Evolutionary conservation across 2,797 vertebrate genomes (phyloP).

Genomic region (Sebastes wilsoni): DNA sequence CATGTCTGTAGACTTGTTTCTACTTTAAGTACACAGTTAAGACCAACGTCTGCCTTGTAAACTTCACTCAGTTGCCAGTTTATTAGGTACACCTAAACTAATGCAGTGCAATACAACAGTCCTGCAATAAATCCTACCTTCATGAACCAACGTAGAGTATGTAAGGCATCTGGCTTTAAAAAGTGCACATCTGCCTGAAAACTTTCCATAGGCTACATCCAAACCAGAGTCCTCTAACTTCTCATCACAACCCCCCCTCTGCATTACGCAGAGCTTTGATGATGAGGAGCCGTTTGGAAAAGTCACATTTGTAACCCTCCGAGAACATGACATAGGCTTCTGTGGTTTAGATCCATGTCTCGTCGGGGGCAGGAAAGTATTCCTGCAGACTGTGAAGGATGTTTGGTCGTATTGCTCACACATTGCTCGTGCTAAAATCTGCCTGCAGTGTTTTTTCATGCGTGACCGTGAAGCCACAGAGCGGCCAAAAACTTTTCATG

Average conservation of each 20-base stretch:
- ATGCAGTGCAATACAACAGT: not conserved
- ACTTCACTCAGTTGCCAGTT: not conserved
- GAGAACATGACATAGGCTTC: constrained; percentile 37
- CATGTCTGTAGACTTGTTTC: not conserved
- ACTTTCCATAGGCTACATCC: constrained; percentile 15
- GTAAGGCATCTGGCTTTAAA: constrained; percentile 24
- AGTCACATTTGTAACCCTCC: constrained; percentile 33
- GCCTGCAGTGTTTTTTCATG: constrained; percentile 4
- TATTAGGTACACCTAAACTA: not conserved
- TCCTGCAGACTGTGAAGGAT: constrained; percentile 1
- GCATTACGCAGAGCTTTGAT: constrained; percentile 27
- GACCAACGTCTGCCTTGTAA: not conserved
- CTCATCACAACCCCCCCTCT: not conserved
- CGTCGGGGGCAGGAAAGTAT: constrained; percentile 2
- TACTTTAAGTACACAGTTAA: not conserved
- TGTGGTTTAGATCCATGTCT: constrained; percentile 47
- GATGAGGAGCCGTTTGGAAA: constrained; percentile 37
- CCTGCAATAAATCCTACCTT: not conserved
- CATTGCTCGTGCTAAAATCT: constrained; percentile 1
- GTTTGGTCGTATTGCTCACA: constrained; percentile 22
- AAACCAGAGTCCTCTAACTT: constrained; percentile 15
- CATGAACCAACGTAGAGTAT: not conserved
- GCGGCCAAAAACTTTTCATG: constrained; percentile 40
- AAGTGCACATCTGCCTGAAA: constrained; percentile 34
- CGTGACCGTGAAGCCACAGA: not conserved